Evolutionary conservation across 2,797 vertebrate species (phyloP), one percentile per base, ranked within the genome.

Genomic region (Scyliorhinus canicula): DNA sequence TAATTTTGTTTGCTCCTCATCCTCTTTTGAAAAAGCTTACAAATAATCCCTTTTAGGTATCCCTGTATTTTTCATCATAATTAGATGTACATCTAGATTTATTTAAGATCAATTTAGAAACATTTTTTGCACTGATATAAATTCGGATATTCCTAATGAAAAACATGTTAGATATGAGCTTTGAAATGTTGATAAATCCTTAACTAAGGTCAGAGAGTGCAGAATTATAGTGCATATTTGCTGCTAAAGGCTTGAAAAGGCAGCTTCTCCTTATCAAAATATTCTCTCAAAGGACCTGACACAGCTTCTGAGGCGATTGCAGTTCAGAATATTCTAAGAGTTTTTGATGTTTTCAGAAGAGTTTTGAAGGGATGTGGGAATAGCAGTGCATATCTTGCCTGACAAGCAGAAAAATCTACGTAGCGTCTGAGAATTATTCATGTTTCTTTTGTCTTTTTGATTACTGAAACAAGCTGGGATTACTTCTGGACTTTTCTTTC

Each of bases 401-500:
- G 95, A 95, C 95, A 96, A 95, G 0, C 21, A 95, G 8, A 88
- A 47, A n/a, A 50, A 96, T 0, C 0, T 82, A 44, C 35, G 24
- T 77, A 90, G 85, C n/a, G 52, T 1, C 4, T 65, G 95, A 93
- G 21, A 96, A 35, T 90, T 60, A 90, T 90, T 90, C 86, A 90
- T 90, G 55, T 60, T 90, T n/a, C 67, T 93, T 12, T 93, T 93
- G 95, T 90, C 21, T 95, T 95, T 86, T 63, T 71, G 11, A 88
- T 96, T 96, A 95, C 79, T 95, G 95, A 95, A 95, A 16, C 95
- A 96, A 95, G 74, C 95, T 95, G 95, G 95, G 95, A 95, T 95
- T 91, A 96, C 65, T 28, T 94, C 28, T 50, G 93, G 63, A 19
- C 31, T 93, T 57, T 93, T 14, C 11, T 47, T 82, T n/a, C n/a